Evolutionary conservation across 2,888 invertebrate species (phyloP).

Genomic region (Trichacis sp.): DNA sequence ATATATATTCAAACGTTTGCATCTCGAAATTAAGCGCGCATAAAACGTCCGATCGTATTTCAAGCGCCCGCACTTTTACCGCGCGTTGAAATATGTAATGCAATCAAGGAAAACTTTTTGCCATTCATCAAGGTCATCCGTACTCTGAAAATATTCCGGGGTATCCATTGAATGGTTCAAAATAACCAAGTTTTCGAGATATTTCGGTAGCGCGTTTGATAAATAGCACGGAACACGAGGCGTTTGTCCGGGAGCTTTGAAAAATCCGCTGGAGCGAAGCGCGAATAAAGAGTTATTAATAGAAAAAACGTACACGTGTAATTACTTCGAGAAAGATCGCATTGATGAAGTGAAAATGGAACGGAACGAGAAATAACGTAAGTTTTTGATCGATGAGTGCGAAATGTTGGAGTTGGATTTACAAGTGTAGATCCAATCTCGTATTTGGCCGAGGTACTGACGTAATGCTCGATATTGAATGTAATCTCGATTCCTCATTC

Average conservation of each 20-base stretch:
- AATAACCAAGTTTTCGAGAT: constrained; percentile 50
- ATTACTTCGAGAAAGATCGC: background rate
- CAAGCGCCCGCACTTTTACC: background rate
- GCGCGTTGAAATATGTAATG: too few species aligned
- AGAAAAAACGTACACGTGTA: background rate
- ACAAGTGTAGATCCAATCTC: background rate
- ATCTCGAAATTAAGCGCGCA: background rate
- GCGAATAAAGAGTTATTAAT: background rate
- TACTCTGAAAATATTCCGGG: constrained; percentile 52
- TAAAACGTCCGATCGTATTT: background rate
- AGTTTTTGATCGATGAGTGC: background rate
- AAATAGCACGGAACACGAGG: background rate
- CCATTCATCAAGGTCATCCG: constrained; percentile 46
- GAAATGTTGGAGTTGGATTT: background rate
- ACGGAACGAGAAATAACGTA: too few species aligned
- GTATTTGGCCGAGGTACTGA: background rate
- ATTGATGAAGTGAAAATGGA: too few species aligned
- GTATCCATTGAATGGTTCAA: constrained; percentile 53
- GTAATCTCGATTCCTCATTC: background rate
- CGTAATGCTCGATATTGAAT: background rate
- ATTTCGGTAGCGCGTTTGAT: constrained; percentile 48
- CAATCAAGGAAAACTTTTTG: constrained; percentile 3
- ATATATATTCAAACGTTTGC: too few species aligned
- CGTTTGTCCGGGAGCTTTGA: background rate
- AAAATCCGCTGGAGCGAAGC: background rate